Conservation (phyloP, 1,140 invertebrate species). For the Drosophila rhopaloa region DNA sequence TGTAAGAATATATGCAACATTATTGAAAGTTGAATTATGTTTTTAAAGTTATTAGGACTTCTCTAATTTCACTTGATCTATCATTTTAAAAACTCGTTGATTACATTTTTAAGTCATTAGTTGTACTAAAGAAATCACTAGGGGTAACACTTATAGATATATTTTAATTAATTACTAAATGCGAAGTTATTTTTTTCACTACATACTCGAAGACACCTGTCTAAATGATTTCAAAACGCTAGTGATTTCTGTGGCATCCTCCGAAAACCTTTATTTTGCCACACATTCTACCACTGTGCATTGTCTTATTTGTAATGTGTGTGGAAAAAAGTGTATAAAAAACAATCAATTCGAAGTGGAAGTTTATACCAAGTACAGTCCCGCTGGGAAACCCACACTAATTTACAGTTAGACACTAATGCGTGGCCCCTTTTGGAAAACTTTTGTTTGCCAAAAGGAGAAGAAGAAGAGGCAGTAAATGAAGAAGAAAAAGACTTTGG, state of each 20-base stretch:
- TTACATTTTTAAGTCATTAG: too few species aligned
- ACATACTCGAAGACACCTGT: background rate
- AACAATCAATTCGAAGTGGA: slow-evolving; percentile 71
- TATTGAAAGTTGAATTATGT: too few species aligned
- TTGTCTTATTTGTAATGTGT: slow-evolving; percentile 44
- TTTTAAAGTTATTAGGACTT: too few species aligned
- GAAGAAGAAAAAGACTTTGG: slow-evolving; percentile 1
- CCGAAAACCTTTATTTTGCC: too few species aligned
- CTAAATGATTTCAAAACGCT: background rate
- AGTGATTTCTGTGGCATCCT: too few species aligned
- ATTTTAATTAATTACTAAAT: background rate
- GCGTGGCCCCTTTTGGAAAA: slow-evolving; percentile 25
- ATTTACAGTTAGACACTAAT: slow-evolving; percentile 37
- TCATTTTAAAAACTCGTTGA: too few species aligned
- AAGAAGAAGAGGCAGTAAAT: background rate
- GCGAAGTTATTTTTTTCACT: background rate
- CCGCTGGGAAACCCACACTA: slow-evolving; percentile 34
- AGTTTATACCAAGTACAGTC: slow-evolving; percentile 69
- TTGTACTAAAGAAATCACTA: too few species aligned
- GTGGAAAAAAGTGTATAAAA: slow-evolving; percentile 49
- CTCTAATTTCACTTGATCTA: too few species aligned
- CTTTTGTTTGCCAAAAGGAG: slow-evolving; percentile 35
- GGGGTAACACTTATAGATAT: too few species aligned
- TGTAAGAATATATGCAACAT: too few species aligned
- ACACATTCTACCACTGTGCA: slow-evolving; percentile 39